Percentiles rank a stretch among this genome's conserved stretches.
phyloP scores from a whole-genome alignment of 2,113 vertebrate genomes.

The Bubo scandiacus region DNA sequence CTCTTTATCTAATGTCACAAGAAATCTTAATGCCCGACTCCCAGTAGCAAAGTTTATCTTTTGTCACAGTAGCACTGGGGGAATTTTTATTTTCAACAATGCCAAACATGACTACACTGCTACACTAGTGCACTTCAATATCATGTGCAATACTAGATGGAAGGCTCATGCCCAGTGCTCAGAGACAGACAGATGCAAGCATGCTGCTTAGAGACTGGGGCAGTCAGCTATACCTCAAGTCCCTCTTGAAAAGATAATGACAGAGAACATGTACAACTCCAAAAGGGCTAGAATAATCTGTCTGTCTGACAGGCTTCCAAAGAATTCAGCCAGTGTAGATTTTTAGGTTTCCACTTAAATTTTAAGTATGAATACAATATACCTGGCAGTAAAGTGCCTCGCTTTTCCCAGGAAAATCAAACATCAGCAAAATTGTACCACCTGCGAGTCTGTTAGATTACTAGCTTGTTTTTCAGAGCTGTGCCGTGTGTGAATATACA shows the following conservation, averaged over 20 bases:
- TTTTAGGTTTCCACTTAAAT: not conserved
- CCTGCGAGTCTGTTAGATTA: not conserved
- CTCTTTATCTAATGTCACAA: not conserved
- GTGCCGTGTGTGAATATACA: not conserved
- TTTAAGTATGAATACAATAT: not conserved
- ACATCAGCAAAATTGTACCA: not conserved
- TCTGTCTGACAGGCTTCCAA: not conserved
- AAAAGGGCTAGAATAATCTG: not conserved
- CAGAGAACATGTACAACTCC: not conserved
- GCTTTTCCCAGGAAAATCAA: not conserved
- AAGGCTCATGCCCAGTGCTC: not conserved
- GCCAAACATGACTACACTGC: not conserved
- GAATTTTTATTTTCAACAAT: not conserved
- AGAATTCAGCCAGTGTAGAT: not conserved
- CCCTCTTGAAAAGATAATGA: not conserved
- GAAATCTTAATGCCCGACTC: fast-evolving
- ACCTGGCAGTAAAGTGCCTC: not conserved
- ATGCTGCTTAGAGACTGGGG: no score
- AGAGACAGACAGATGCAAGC: not conserved
- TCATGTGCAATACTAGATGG: fast-evolving
- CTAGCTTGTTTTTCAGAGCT: not conserved
- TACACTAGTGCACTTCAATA: not conserved
- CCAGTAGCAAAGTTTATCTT: not conserved
- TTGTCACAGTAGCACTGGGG: not conserved
- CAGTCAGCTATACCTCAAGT: not conserved